Evolutionary conservation across 2,888 invertebrate genomes (phyloP).

Genomic region (Aporophyla lueneburgensis): DNA sequence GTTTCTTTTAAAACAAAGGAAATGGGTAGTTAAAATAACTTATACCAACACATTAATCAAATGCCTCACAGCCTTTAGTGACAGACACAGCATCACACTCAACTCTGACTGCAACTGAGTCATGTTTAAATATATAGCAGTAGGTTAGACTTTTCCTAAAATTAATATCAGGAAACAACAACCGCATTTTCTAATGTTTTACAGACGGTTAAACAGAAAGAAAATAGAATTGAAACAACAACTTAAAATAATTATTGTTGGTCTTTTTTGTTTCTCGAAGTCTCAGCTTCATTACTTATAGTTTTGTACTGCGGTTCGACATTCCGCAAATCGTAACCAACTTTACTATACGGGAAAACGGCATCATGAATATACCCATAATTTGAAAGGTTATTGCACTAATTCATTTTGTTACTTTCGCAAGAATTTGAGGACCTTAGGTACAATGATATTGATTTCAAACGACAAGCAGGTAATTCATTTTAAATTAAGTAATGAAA

Average conservation of each 20-base stretch:
- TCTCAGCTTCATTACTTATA: constrained; percentile 5
- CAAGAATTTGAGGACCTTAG: constrained; percentile 67
- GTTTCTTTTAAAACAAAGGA: not conserved
- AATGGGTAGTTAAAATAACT: not conserved
- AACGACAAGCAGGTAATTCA: constrained; percentile 66
- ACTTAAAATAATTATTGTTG: not conserved
- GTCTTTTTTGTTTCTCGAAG: not conserved
- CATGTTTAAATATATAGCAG: not conserved
- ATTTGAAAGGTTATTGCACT: constrained; percentile 70
- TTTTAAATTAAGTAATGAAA: constrained; percentile 36
- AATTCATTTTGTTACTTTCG: constrained; percentile 74
- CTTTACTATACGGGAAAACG: constrained; percentile 57
- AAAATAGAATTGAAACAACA: not conserved
- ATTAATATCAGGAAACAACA: not conserved
- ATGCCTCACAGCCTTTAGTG: not conserved
- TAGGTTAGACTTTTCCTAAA: not conserved
- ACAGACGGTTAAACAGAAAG: not conserved
- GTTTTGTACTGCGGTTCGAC: not conserved
- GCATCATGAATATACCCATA: constrained; percentile 38
- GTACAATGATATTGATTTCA: constrained; percentile 77
- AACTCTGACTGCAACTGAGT: not conserved
- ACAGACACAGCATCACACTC: not conserved
- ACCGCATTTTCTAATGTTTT: not conserved
- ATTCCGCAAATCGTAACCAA: constrained; percentile 27
- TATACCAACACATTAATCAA: not conserved